Percentiles rank a stretch among this genome's conserved stretches.
phyloP scores from a whole-genome alignment of 92 coral and sea anemone genomes.

The Epizoanthus scotinus region DNA sequence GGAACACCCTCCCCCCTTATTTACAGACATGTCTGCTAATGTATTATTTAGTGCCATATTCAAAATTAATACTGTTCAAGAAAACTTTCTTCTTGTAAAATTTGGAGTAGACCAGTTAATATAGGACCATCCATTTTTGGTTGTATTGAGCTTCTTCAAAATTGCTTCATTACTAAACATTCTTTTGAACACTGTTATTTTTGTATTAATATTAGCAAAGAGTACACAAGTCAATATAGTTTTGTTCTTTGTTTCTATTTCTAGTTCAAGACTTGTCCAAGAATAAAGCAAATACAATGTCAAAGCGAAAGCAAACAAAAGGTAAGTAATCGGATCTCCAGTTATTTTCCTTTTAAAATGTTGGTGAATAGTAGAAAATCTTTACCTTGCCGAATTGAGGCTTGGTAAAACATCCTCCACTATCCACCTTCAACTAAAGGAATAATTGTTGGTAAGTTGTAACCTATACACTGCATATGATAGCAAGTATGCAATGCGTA shows the following conservation, averaged over 20 bases:
- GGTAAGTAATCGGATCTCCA: neutral
- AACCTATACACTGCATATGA: no score
- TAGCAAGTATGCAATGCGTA: no score
- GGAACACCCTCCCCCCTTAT: no score
- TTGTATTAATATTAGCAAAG: neutral
- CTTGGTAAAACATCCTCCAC: no score
- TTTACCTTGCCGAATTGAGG: no score
- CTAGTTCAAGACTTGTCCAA: slow-evolving; percentile 2
- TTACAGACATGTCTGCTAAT: no score
- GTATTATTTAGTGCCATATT: neutral
- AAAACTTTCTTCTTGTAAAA: no score
- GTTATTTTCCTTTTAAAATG: slow-evolving; percentile 5
- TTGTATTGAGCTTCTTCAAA: neutral
- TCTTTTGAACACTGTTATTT: neutral
- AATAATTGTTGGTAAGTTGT: no score
- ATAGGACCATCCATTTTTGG: no score
- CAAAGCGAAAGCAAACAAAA: slow-evolving; percentile 7
- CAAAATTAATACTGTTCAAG: neutral
- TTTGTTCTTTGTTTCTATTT: slow-evolving; percentile 9
- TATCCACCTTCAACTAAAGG: no score
- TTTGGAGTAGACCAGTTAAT: no score
- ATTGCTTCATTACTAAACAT: neutral
- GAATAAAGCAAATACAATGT: slow-evolving; percentile 1
- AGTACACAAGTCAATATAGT: neutral
- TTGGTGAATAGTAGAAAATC: no score